Conservation (phyloP, 35 echinoderm and acorn worm genomes). For the Amphiura filiformis region DNA sequence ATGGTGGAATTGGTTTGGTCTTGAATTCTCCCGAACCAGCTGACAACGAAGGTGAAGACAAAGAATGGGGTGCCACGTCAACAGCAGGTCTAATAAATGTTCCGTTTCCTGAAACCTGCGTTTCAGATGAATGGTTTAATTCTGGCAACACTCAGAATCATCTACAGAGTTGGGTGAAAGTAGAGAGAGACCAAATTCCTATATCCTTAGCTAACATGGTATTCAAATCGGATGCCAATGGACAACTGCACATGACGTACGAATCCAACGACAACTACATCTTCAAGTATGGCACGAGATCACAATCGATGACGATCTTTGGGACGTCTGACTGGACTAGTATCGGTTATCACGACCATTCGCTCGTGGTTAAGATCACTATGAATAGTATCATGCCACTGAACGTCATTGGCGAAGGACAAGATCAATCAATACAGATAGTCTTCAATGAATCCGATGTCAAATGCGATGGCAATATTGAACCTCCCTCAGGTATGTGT, state of each 20-base stretch:
- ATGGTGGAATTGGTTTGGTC: constrained; percentile 20
- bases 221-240: neutral
- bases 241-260: neutral
- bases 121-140: neutral
- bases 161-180: neutral
- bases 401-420: neutral
- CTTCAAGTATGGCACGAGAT: neutral
- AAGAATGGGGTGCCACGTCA: neutral
- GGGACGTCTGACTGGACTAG: neutral
- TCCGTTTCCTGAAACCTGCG: neutral
- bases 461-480: neutral
- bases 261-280: neutral
- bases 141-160: too few species aligned
- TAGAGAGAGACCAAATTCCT: neutral
- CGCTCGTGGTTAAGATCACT: neutral
- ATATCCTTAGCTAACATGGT: neutral
- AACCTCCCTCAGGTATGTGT: neutral
- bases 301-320: neutral
- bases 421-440: neutral
- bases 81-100: neutral
- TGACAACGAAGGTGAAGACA: neutral
- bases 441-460: neutral
- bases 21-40: neutral
- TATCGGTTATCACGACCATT: neutral
- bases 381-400: neutral